Percentiles rank a stretch among this genome's conserved stretches.
Evolutionary conservation across 2,797 vertebrate genomes (phyloP).

Genomic region (Chanos chanos): DNA sequence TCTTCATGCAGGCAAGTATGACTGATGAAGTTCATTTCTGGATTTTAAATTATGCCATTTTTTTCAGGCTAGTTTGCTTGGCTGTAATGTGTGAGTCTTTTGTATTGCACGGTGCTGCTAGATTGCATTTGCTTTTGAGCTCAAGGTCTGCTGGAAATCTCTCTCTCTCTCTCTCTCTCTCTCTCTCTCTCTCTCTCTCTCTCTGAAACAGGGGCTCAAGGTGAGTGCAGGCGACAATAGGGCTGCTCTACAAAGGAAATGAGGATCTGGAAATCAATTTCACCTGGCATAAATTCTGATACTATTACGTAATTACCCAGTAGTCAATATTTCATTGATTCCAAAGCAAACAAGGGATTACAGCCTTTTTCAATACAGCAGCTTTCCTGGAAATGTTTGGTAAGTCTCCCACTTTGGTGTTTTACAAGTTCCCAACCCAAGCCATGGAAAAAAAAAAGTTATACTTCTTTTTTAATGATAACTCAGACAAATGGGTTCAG

Average conservation of each 20-base stretch:
- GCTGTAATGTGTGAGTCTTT: too few relatives aligned
- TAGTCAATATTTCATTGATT: constrained; percentile 69
- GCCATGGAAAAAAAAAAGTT: too few relatives aligned
- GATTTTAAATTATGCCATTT: constrained; percentile 63
- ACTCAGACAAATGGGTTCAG: too few relatives aligned
- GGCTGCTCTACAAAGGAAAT: constrained; percentile 39
- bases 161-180: constrained; percentile 1
- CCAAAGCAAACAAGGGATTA: constrained; percentile 66
- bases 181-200: neutral
- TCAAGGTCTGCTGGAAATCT: neutral
- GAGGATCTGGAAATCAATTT: constrained; percentile 50
- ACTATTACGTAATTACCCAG: constrained; percentile 66
- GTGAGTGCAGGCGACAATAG: constrained; percentile 3
- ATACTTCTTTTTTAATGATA: too few relatives aligned
- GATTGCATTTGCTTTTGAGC: too few relatives aligned
- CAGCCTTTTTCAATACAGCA: constrained; percentile 16
- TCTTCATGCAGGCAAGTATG: constrained; percentile 59
- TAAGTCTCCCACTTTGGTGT: neutral
- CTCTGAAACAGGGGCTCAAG: too few relatives aligned
- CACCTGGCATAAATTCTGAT: constrained; percentile 58
- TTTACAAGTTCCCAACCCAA: too few relatives aligned
- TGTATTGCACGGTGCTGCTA: too few relatives aligned
- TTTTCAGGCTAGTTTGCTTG: too few relatives aligned
- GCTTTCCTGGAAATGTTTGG: neutral
- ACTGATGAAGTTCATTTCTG: constrained; percentile 63